phyloP scores from a whole-genome alignment of 2,113 vertebrate species.

The Cepphus grylle region DNA sequence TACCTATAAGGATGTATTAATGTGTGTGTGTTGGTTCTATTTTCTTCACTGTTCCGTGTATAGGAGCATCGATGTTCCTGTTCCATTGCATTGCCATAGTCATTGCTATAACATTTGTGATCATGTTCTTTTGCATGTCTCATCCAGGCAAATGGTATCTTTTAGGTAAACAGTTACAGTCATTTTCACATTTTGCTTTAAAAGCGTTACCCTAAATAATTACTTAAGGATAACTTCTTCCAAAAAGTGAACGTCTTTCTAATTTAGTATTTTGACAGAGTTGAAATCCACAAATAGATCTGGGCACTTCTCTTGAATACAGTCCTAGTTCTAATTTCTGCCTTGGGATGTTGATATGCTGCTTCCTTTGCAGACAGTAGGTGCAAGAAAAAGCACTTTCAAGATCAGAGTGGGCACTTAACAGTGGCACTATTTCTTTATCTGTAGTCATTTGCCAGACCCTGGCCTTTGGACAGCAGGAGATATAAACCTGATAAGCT shows the following conservation, averaged over 20 bases:
- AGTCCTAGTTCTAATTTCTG: background rate
- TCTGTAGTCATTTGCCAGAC: background rate
- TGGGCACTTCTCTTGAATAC: background rate
- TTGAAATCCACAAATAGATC: background rate
- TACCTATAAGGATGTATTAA: background rate
- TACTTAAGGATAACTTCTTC: background rate
- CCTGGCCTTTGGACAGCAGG: background rate
- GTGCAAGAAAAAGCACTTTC: background rate
- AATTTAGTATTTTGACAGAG: background rate
- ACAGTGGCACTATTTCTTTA: background rate
- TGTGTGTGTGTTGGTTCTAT: accelerated
- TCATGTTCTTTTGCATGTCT: background rate
- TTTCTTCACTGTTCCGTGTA: accelerated
- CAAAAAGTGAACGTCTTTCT: background rate
- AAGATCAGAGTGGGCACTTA: accelerated
- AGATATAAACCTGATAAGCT: background rate
- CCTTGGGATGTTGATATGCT: background rate
- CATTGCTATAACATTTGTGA: background rate
- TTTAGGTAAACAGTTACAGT: background rate
- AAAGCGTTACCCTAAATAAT: background rate
- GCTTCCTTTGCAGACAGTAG: background rate
- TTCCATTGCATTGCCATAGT: background rate
- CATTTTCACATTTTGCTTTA: background rate
- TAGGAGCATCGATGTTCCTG: background rate
- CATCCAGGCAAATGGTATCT: background rate